Evolutionary conservation across 2,797 vertebrate genomes (phyloP).

Genomic region (Cyprinodon diabolis): DNA sequence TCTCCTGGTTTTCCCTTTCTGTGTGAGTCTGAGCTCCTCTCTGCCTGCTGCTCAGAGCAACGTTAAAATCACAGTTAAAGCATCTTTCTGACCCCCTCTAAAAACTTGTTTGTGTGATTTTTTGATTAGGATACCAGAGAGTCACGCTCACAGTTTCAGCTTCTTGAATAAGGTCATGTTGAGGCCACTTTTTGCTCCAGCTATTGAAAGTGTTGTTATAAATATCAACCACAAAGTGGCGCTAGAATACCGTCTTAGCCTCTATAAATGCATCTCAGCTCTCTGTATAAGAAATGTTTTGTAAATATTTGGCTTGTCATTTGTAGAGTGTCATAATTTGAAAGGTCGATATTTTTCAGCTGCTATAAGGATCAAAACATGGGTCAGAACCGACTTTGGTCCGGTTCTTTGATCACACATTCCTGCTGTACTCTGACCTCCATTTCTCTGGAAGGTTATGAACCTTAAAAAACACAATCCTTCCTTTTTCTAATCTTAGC

Average conservation of each 20-base stretch:
- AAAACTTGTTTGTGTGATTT: not conserved
- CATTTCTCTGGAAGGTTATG: too few species aligned
- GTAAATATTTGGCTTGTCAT: not conserved
- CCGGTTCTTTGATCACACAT: conserved; percentile 33
- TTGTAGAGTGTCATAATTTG: not conserved
- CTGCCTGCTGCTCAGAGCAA: not conserved
- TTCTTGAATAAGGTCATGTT: not conserved
- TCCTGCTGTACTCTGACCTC: not conserved
- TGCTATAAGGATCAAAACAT: conserved; percentile 40
- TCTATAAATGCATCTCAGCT: not conserved
- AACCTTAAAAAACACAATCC: not conserved
- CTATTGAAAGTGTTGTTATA: conserved; percentile 8
- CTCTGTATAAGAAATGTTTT: not conserved
- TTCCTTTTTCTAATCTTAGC: too few species aligned
- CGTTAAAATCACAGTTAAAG: not conserved
- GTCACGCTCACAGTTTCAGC: not conserved
- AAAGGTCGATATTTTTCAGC: conserved; percentile 11
- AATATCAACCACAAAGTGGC: conserved; percentile 57
- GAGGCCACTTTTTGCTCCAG: not conserved
- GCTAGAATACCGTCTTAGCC: conserved; percentile 28
- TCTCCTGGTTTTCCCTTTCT: conserved; percentile 3
- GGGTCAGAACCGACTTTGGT: conserved; percentile 32
- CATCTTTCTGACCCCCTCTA: not conserved
- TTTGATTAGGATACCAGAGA: not conserved
- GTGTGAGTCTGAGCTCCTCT: not conserved